phyloP scores from a whole-genome alignment of 2,113 vertebrate species.

The Erpornis zantholeuca region DNA sequence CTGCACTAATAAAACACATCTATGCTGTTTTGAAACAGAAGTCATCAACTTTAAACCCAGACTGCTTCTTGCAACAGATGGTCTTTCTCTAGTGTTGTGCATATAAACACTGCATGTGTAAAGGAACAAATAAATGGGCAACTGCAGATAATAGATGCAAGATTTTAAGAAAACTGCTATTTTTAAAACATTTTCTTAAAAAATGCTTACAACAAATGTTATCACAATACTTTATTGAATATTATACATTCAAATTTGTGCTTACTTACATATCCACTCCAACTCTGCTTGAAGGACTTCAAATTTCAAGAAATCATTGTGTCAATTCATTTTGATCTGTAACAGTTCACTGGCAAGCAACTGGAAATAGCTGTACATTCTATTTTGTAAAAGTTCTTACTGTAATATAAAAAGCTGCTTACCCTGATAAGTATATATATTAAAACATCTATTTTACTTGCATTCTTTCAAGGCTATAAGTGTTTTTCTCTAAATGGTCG shows the following conservation, averaged over 20 bases:
- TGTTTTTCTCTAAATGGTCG: background rate
- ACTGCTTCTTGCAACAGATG: background rate
- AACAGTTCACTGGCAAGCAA: background rate
- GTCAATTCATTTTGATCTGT: background rate
- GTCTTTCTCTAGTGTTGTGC: background rate
- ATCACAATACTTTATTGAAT: background rate
- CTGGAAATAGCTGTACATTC: background rate
- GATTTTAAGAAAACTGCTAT: background rate
- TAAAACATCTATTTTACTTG: constrained; percentile 6
- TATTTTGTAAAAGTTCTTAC: background rate
- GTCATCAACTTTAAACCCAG: background rate
- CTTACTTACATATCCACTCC: background rate
- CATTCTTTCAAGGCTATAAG: background rate
- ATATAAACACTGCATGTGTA: background rate
- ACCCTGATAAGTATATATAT: background rate
- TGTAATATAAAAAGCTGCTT: constrained; percentile 13
- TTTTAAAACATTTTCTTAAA: background rate
- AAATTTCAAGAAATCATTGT: background rate
- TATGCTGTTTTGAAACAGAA: background rate
- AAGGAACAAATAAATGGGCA: background rate
- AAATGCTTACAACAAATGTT: background rate
- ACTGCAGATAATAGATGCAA: background rate
- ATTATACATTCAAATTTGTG: background rate
- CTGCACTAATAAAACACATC: background rate
- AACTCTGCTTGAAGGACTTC: background rate